These are phyloP conservation scores for Procambarus virginalis DNA, from an alignment of 1,140 invertebrate genomes.

Conservation along the genomic window DNA sequence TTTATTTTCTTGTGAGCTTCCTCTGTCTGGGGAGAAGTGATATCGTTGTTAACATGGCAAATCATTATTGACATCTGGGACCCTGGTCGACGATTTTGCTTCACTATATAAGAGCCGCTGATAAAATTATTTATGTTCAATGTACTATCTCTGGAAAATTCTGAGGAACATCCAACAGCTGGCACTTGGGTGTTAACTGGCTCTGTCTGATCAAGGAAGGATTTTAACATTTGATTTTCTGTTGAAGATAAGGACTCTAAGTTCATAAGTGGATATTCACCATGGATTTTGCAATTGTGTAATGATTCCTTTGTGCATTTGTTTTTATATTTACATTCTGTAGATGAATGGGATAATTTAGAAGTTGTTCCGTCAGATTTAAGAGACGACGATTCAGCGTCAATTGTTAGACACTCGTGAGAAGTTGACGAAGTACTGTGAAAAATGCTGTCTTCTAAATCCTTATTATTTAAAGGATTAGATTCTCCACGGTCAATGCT, in stretches of 20 bases:
- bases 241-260: background rate
- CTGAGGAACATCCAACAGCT: background rate
- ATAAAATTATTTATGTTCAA: background rate
- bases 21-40: no score
- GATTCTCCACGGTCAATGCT: background rate
- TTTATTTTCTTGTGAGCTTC: no score
- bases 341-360: background rate
- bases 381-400: background rate
- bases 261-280: background rate
- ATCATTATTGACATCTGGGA: no score
- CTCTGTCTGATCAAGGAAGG: background rate
- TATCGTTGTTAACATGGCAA: no score
- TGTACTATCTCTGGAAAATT: background rate
- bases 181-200: background rate
- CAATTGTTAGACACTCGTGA: background rate
- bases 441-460: background rate
- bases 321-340: background rate
- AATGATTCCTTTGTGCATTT: background rate
- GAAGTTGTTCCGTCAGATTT: background rate
- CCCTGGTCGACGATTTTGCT: no score
- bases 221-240: background rate
- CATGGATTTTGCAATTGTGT: background rate
- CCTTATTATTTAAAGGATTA: background rate
- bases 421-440: background rate
- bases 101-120: no score